Base-by-base conservation (phyloP, 2,113 vertebrate genomes). In the Natator depressus region DNA sequence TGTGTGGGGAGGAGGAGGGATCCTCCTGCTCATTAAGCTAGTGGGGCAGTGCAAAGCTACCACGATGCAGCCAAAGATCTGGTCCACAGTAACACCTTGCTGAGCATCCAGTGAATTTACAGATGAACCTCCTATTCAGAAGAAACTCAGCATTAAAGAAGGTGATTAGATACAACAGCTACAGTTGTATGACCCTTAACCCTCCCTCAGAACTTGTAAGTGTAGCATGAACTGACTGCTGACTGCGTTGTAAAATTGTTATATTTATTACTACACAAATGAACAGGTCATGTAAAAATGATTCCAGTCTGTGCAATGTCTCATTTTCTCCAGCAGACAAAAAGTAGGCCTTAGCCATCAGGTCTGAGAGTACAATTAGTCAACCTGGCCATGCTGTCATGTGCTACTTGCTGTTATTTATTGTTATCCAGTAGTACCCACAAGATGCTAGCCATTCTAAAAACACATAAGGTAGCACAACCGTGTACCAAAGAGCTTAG, bases 221-320 rank as follows among this genome's bases (percentile, higher is more conserved):
- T 10, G 4, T 2, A 13, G 8, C 3, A 3, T 38, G n/a, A 86
- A 55, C n/a, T 54, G 25, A 0, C 0, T 42, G 24, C 3, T 13
- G 46, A 72, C 3, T 5, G 83, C 78, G 19, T 82, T 87, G 25
- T 42, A 84, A 57, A 29, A 83, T 22, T 50, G 0, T 49, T 84
- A 88, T 42, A 42, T 42, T n/a, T 7, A 12, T 83, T 95, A 22
- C 42, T 4, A 42, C 20, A 47, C 83, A 75, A 81, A 85, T 8
- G 10, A 85, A 22, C 35, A 31, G 50, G 20, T 16, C 47, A 17
- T 7, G 19, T 76, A 88, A 84, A 93, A 57, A 35, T 29, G 38
- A 10, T 78, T 85, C 51, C 65, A 80, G 5, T 25, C 80, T 65
- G 10, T 51, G 46, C 35, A 78, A 42, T 1, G 2, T 62, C 11